These are phyloP conservation scores for Symphodus melops DNA, from an alignment of 2,113 vertebrate species.

Conservation along the genomic window DNA sequence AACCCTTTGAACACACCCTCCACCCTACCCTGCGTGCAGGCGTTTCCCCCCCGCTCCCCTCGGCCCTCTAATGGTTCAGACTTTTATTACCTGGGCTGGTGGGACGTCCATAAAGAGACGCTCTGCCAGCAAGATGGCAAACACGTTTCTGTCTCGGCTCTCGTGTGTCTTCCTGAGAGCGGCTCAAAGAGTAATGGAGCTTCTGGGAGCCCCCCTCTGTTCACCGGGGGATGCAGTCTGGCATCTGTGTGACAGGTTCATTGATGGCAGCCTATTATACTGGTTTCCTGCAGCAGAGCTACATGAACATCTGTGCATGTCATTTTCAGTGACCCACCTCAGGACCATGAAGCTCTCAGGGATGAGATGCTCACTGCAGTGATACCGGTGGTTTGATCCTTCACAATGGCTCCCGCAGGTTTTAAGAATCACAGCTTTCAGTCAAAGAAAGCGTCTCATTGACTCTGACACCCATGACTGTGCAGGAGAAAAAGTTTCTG, in stretches of 20 bases:
- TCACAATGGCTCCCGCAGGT: slow-evolving; percentile 38
- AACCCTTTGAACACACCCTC: slow-evolving; percentile 45
- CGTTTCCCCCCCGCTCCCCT: slow-evolving; percentile 15
- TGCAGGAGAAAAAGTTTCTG: slow-evolving; percentile 11
- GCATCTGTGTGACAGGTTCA: slow-evolving; percentile 59
- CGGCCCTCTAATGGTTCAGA: slow-evolving; percentile 46
- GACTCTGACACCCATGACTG: slow-evolving; percentile 23
- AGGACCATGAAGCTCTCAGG: slow-evolving; percentile 28
- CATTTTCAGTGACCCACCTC: slow-evolving; percentile 67
- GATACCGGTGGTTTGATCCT: slow-evolving; percentile 22
- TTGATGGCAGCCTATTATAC: slow-evolving; percentile 65
- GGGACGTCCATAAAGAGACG: slow-evolving; percentile 64
- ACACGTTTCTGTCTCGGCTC: slow-evolving; percentile 52
- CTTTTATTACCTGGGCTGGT: slow-evolving; percentile 64
- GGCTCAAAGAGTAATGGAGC: slow-evolving; percentile 65
- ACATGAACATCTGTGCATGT: slow-evolving; percentile 71
- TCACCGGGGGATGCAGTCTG: slow-evolving; percentile 29
- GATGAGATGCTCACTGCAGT: slow-evolving; percentile 26
- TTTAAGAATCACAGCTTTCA: slow-evolving; percentile 9
- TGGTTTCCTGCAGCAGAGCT: slow-evolving; percentile 62
- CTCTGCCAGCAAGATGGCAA: slow-evolving; percentile 67
- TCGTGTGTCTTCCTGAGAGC: slow-evolving; percentile 51
- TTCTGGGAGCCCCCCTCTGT: slow-evolving; percentile 40
- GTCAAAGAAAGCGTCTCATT: slow-evolving; percentile 6
- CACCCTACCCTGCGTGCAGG: slow-evolving; percentile 17